phyloP scores from a whole-genome alignment of 2,797 vertebrate genomes.

The Rousettus madagascariensis region DNA sequence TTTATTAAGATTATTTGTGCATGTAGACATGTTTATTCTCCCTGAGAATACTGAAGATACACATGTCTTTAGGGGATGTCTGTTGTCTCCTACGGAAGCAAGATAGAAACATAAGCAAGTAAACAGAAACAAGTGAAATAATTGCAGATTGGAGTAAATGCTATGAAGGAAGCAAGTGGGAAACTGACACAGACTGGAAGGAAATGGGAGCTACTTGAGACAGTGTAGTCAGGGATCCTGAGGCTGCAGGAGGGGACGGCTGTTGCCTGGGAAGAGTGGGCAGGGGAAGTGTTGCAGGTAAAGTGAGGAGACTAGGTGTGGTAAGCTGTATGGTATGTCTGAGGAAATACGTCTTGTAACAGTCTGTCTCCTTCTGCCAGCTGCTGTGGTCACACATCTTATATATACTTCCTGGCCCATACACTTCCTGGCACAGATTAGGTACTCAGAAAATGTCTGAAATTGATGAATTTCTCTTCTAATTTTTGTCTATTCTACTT shows the following conservation, averaged over 20 bases:
- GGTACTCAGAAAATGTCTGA: background rate
- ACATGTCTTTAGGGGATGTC: background rate
- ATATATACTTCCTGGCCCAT: background rate
- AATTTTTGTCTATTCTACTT: background rate
- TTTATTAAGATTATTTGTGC: background rate
- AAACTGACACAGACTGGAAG: background rate
- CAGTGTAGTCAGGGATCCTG: background rate
- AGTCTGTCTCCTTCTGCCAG: background rate
- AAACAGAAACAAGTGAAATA: slow-evolving; percentile 12
- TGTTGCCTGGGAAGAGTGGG: background rate
- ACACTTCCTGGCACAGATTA: background rate
- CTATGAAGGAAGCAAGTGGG: background rate
- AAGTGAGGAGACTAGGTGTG: background rate
- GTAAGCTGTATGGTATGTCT: background rate
- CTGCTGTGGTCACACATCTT: background rate
- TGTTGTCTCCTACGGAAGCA: background rate
- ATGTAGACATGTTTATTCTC: background rate
- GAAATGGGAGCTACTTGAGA: background rate
- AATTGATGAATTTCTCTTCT: background rate
- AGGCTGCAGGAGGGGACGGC: background rate
- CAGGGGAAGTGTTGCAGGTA: background rate
- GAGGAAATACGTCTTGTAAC: background rate
- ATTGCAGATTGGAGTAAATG: background rate
- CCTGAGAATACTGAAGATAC: background rate
- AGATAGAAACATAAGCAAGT: background rate